These are phyloP conservation scores for Lucifuga dentata DNA, from an alignment of 2,113 vertebrate species.

Conservation along the genomic window DNA sequence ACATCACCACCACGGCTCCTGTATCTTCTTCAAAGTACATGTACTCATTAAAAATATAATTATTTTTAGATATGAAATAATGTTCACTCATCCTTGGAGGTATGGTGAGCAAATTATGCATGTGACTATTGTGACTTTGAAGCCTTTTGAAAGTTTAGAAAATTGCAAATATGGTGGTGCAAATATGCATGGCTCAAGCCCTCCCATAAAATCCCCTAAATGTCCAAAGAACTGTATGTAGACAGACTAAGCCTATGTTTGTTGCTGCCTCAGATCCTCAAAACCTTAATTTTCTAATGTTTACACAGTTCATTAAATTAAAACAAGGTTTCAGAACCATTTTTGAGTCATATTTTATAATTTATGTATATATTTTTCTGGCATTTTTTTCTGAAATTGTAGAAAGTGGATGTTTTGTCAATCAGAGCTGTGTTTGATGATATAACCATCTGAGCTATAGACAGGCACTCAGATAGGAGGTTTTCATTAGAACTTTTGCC, in stretches of 20 bases:
- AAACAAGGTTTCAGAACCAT: conserved; percentile 7
- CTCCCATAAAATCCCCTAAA: conserved; percentile 32
- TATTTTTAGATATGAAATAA: conserved; percentile 39
- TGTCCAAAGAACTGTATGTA: background rate
- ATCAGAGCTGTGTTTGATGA: background rate
- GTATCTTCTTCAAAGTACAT: conserved; percentile 41
- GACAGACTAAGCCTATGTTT: conserved; percentile 17
- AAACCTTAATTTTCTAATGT: background rate
- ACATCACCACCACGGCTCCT: conserved; percentile 34
- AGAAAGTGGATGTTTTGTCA: conserved; percentile 15
- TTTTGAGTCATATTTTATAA: too few species aligned
- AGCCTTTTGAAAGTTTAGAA: too few species aligned
- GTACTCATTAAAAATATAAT: conserved; percentile 64
- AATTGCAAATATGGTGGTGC: background rate
- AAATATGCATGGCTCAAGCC: conserved; percentile 5
- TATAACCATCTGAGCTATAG: conserved; percentile 22
- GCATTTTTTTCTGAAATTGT: conserved; percentile 12
- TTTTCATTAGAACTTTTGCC: conserved; percentile 43
- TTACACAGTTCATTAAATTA: background rate
- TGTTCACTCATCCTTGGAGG: conserved; percentile 55
- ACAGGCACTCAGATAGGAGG: conserved; percentile 29
- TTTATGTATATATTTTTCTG: too few species aligned
- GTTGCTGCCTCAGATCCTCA: conserved; percentile 4
- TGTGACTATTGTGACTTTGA: conserved; percentile 34
- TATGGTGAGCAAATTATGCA: conserved; percentile 26